phyloP scores from a whole-genome alignment of 2,888 invertebrate genomes.

The Nomada goodeniana region DNA sequence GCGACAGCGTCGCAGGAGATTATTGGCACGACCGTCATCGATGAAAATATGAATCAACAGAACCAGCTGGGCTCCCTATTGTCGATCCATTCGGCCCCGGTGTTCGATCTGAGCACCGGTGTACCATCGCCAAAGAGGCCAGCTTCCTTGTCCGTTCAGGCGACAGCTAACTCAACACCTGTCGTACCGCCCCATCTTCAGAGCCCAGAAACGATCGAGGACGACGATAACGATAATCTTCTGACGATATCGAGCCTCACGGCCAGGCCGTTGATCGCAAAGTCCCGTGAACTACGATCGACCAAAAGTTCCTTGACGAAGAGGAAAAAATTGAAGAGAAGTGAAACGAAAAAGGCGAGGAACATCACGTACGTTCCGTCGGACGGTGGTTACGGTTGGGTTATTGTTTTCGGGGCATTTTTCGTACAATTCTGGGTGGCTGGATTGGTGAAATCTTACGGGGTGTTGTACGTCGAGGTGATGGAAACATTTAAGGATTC shows the following conservation, averaged over 20 bases:
- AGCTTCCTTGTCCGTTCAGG: conserved; percentile 85
- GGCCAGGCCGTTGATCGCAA: conserved; percentile 89
- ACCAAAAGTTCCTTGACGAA: conserved; percentile 76
- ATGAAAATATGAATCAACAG: conserved; percentile 83
- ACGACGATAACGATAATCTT: conserved; percentile 90
- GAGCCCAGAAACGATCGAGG: conserved; percentile 85
- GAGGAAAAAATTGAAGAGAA: conserved; percentile 63
- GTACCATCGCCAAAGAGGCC: conserved; percentile 82
- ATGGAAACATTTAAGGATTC: conserved; percentile 92
- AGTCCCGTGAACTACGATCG: conserved; percentile 87
- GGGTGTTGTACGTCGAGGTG: conserved; percentile 92
- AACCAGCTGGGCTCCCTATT: conserved; percentile 87
- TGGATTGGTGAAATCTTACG: conserved; percentile 92
- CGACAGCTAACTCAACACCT: conserved; percentile 82
- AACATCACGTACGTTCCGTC: conserved; percentile 85
- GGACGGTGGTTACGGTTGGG: conserved; percentile 92
- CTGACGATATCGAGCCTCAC: conserved; percentile 90
- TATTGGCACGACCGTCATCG: conserved; percentile 77
- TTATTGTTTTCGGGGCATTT: conserved; percentile 91
- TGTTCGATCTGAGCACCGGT: conserved; percentile 80
- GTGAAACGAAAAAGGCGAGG: conserved; percentile 64
- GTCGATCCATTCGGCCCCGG: conserved; percentile 89
- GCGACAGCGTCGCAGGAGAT: conserved; percentile 80
- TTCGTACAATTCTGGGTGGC: conserved; percentile 93
- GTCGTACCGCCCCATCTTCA: conserved; percentile 83